Evolutionary conservation across 2,888 invertebrate species (phyloP), one percentile per base, ranked within the genome.

Genomic region (Nephrocerus scutellatus): DNA sequence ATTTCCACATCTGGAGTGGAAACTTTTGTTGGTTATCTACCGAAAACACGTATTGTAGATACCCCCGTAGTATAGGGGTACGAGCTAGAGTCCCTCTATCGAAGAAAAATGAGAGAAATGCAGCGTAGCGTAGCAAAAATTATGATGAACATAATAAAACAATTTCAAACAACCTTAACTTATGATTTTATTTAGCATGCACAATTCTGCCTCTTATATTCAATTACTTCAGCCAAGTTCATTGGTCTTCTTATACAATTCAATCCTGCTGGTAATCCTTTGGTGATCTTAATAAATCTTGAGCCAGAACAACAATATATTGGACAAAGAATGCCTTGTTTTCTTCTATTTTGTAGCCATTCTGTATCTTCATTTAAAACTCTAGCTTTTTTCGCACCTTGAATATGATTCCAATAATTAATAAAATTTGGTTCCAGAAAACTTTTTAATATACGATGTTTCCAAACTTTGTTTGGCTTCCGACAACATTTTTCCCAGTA

Each of bases 241-340:
- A 29, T 13, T 15, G 23, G 21, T 22, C 9, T 20, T 8, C 22
- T 14, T 4, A 6, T n/a, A 9, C 64, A 58, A 39, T 59, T 59
- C 14, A 62, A 63, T 7, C 53, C 55, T 4, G 46, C 49, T 2
- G 62, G 62, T 6, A 44, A 49, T 2, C 46, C 50, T 38, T 28
- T 50, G 13, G 48, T 32, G 2, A 64, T 19, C 4, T 33, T 44
- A 6, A 62, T 58, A 21, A 53, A 62, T 7, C 61, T 59, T 31
- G 47, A 42, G 2, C 63, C 63, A 1, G 51, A 53, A n/a, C 53
- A 44, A 40, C 59, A 59, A 16, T 55, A 46, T 37, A 50, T 32
- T 3, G 62, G 61, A 21, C 60, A 41, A 8, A 59, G 62, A n/a
- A 57, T 60, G 23, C 50, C 46, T 1, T 41, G 20, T 1, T 59